These are phyloP conservation scores for Mustelus asterias DNA, from an alignment of 2,113 vertebrate genomes.

Conservation along the genomic window DNA sequence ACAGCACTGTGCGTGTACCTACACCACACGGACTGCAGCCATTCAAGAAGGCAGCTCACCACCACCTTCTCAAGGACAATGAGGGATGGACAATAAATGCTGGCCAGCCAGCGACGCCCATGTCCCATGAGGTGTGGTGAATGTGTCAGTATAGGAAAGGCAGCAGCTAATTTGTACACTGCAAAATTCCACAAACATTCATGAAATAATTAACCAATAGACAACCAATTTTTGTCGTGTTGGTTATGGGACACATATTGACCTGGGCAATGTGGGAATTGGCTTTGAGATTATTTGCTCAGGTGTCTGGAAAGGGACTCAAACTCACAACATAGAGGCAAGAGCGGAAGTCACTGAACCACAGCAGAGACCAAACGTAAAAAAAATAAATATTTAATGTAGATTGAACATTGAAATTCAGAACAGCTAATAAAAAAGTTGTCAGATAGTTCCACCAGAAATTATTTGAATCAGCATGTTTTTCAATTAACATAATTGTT, in stretches of 20 bases:
- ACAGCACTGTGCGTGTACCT: too few species aligned
- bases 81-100: too few species aligned
- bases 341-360: neutral
- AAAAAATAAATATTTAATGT: neutral
- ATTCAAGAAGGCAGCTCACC: too few species aligned
- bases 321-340: neutral
- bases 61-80: too few species aligned
- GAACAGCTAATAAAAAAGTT: neutral
- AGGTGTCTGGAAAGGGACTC: neutral
- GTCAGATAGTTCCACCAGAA: neutral
- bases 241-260: neutral
- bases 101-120: too few species aligned
- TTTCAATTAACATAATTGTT: conserved; percentile 10
- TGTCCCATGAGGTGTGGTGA: too few species aligned
- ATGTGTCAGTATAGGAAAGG: neutral
- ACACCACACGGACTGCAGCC: too few species aligned
- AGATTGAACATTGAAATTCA: neutral
- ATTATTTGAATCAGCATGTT: conserved; percentile 18
- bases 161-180: neutral
- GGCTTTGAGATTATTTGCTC: neutral
- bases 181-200: neutral
- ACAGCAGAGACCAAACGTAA: neutral
- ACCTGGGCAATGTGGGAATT: neutral
- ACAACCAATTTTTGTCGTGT: neutral
- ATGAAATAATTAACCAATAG: neutral